These are phyloP conservation scores for Antechinus flavipes DNA, from an alignment of 2,113 vertebrate species.

Conservation along the genomic window DNA sequence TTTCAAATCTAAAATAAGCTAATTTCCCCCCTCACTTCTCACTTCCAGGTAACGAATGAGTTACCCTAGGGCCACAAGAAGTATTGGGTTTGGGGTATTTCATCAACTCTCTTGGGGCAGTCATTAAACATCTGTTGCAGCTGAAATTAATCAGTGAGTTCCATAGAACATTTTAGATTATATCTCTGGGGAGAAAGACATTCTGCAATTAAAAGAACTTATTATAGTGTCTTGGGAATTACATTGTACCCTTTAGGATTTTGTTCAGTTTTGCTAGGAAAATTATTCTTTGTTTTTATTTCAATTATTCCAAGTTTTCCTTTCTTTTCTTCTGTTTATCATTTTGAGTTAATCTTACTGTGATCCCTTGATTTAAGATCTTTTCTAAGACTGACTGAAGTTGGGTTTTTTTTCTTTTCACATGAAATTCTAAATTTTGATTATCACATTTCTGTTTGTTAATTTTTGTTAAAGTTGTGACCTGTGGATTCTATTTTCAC, in stretches of 20 bases:
- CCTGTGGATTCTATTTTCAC: background rate
- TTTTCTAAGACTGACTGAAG: background rate
- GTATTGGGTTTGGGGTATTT: background rate
- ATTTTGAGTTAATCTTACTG: background rate
- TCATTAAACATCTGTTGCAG: background rate
- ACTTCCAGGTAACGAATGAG: background rate
- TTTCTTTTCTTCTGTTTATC: background rate
- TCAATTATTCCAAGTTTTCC: background rate
- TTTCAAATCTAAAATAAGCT: background rate
- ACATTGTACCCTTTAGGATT: background rate
- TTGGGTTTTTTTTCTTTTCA: background rate
- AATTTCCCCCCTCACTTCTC: background rate
- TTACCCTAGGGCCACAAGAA: background rate
- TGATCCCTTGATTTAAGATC: background rate
- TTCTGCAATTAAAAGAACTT: background rate
- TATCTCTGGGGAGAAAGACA: background rate
- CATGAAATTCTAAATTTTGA: background rate
- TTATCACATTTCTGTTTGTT: background rate
- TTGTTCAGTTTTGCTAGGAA: background rate
- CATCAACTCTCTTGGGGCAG: background rate
- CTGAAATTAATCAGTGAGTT: background rate
- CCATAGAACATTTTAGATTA: background rate
- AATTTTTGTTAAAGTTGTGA: background rate
- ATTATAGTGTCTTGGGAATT: background rate
- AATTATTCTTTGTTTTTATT: background rate